Base-by-base conservation (phyloP, 37 sponge, comb jelly and placozoan species). In the Tethya wilhelma region DNA sequence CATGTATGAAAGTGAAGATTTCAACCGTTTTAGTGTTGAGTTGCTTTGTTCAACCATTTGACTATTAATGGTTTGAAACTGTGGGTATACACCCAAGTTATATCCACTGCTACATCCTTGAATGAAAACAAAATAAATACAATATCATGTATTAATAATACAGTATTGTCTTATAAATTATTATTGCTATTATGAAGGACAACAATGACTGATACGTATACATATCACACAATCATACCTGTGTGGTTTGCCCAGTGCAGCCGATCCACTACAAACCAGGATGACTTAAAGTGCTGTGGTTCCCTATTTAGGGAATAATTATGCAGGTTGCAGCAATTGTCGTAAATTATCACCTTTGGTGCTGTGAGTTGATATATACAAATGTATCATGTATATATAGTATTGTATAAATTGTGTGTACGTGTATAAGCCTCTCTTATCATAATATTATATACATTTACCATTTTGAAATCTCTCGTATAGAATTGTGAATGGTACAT, bases 21-120 rank as follows among this genome's bases (percentile, higher is more conserved):
- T 66, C 34, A 79, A 12, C 9, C 53, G 53, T 14, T 49, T n/a
- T n/a, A n/a, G n/a, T n/a, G n/a, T n/a, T n/a, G n/a, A n/a, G n/a
- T n/a, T n/a, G n/a, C n/a, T n/a, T 67, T 79, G 80, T 40, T 79
- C 80, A 45, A 79, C 80, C n/a, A 79, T 59, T 31, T 79, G 70
- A 2, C 64, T 79, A 38, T 79, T 79, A 37, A 79, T 55, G 31
- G 39, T 7, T 14, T 44, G 59, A 32, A 36, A 79, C 38, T 79
- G 80, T 14, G 69, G 57, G 34, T 79, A 79, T 20, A n/a, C 14
- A n/a, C 19, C 22, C 43, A 79, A 68, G 5, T 79, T 49, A 45
- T 79, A 79, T 30, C 80, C 69, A 38, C 38, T 32, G 31, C 69
- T 69, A 22, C 70, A 69, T 17, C 29, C 56, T 73, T 26, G n/a